These are phyloP conservation scores for Nemopilema nomurai DNA, from an alignment of 30 jellyfish, hydroid and myxozoan genomes.

Conservation along the genomic window DNA sequence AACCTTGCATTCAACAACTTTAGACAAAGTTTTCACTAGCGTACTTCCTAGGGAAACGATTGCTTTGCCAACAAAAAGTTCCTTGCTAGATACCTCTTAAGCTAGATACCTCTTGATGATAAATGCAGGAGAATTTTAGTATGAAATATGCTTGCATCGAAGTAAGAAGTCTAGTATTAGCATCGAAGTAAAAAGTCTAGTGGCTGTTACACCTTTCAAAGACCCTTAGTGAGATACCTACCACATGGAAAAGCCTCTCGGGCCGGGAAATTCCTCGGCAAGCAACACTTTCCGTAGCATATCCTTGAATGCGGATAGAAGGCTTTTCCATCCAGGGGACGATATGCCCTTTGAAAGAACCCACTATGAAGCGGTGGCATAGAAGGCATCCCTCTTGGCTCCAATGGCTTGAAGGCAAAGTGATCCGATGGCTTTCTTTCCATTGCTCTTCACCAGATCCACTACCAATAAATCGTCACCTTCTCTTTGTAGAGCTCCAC, in stretches of 20 bases:
- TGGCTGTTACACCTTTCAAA: too few relatives aligned
- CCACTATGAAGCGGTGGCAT: slow-evolving; percentile 11
- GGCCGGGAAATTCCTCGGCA: not conserved
- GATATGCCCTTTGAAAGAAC: not conserved
- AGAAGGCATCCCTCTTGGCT: slow-evolving; percentile 10
- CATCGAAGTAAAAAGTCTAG: too few relatives aligned
- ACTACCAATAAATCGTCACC: not conserved
- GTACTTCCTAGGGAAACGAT: too few relatives aligned
- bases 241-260: slow-evolving; percentile 16
- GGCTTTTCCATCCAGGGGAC: slow-evolving; percentile 11
- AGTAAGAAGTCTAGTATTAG: too few relatives aligned
- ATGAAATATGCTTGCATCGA: too few relatives aligned
- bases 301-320: not conserved
- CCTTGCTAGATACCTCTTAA: too few relatives aligned
- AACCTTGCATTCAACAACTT: too few relatives aligned
- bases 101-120: too few relatives aligned
- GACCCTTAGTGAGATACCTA: not conserved
- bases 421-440: not conserved
- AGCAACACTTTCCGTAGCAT: slow-evolving; percentile 26
- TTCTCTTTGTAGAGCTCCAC: not conserved
- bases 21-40: too few relatives aligned
- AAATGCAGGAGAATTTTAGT: too few relatives aligned
- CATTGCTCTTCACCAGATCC: not conserved
- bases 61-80: too few relatives aligned
- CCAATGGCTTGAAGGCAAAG: slow-evolving; percentile 39